Evolutionary conservation across 2,888 invertebrate genomes (phyloP).

Genomic region (Eupithecia subfuscata): DNA sequence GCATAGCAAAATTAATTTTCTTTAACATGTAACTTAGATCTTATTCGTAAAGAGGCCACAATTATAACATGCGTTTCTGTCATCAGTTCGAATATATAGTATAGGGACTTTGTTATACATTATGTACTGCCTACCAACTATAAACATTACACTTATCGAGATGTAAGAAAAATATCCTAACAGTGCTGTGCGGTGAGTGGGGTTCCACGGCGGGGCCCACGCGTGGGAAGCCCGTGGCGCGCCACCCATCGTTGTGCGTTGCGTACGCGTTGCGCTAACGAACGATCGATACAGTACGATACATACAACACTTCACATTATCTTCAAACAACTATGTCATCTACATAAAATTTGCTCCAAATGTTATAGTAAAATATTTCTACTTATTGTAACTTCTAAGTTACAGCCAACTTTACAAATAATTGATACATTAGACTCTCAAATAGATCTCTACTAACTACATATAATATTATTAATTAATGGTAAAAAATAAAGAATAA

Average conservation of each 20-base stretch:
- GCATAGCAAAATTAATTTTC: slow-evolving; percentile 84
- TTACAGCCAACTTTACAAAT: slow-evolving; percentile 85
- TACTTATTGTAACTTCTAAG: slow-evolving; percentile 84
- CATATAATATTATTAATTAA: slow-evolving; percentile 74
- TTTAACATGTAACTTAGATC: slow-evolving; percentile 84
- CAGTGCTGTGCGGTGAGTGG: slow-evolving; percentile 81
- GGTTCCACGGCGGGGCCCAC: slow-evolving; percentile 43
- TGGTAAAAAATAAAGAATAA: slow-evolving; percentile 85
- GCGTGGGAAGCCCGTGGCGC: slow-evolving; percentile 36
- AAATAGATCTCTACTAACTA: slow-evolving; percentile 84
- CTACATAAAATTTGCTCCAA: slow-evolving; percentile 84
- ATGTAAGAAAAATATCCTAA: slow-evolving; percentile 83
- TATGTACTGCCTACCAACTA: slow-evolving; percentile 81
- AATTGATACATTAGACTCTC: slow-evolving; percentile 85
- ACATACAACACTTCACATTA: slow-evolving; percentile 82
- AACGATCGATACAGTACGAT: slow-evolving; percentile 49
- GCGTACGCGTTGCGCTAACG: slow-evolving; percentile 81
- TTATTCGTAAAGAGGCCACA: slow-evolving; percentile 84
- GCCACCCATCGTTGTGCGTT: slow-evolving; percentile 77
- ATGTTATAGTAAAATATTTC: slow-evolving; percentile 84
- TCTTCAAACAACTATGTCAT: slow-evolving; percentile 83
- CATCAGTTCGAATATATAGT: slow-evolving; percentile 83
- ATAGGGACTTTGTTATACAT: slow-evolving; percentile 76
- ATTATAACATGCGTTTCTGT: slow-evolving; percentile 84
- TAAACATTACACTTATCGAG: slow-evolving; percentile 80